Conservation (phyloP, 2,888 invertebrate genomes). For the Oeneis ivallda region DNA sequence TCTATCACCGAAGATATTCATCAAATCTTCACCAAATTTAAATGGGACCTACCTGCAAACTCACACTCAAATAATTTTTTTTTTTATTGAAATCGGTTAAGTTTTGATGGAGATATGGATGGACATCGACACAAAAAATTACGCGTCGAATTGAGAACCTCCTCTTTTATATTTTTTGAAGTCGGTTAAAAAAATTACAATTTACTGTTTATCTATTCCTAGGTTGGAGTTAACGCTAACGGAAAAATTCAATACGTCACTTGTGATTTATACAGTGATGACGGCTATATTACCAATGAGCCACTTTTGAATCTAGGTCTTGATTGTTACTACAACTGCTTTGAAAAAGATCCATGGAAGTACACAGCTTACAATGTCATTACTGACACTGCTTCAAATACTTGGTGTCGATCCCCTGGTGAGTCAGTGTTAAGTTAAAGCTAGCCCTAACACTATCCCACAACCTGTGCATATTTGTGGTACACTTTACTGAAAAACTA, state of each 20-base stretch:
- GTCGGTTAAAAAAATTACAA: background rate
- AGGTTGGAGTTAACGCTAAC: conserved; percentile 73
- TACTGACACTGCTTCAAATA: conserved; percentile 49
- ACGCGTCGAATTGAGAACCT: background rate
- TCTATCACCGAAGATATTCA: too few species aligned
- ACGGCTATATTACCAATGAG: conserved; percentile 79
- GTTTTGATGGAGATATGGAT: too few species aligned
- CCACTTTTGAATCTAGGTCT: conserved; percentile 41
- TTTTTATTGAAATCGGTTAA: too few species aligned
- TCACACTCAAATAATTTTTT: too few species aligned
- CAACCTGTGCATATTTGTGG: too few species aligned
- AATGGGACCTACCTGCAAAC: too few species aligned
- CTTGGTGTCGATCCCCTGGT: conserved; percentile 51
- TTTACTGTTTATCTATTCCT: background rate
- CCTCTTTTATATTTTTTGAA: too few species aligned
- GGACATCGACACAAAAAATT: too few species aligned
- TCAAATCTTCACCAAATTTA: too few species aligned
- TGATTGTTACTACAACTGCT: conserved; percentile 61
- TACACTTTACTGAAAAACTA: too few species aligned
- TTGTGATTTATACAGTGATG: conserved; percentile 70
- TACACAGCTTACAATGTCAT: conserved; percentile 51
- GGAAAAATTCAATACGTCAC: conserved; percentile 84
- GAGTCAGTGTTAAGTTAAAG: background rate
- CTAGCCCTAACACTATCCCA: background rate
- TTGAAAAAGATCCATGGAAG: conserved; percentile 66